These are phyloP conservation scores for Pipistrellus kuhlii DNA, from an alignment of 2,797 vertebrate species.

Conservation along the genomic window DNA sequence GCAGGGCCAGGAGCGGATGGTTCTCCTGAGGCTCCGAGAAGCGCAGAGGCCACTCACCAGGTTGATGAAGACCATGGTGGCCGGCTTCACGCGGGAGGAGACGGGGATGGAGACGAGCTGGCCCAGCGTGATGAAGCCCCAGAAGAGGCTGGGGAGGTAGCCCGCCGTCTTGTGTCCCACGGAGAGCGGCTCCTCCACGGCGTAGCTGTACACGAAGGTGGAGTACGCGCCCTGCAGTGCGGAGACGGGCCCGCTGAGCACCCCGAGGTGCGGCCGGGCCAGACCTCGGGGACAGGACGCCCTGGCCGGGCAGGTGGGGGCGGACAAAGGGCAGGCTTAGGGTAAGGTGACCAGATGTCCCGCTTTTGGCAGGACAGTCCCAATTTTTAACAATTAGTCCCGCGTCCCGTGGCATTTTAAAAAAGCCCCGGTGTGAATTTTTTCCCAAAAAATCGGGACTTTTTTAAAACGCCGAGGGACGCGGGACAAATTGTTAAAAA, in stretches of 20 bases:
- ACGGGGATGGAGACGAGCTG: conserved; percentile 93
- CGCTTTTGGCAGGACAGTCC: too few species aligned
- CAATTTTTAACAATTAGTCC: too few species aligned
- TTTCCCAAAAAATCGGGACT: too few species aligned
- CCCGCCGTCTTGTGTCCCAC: conserved; percentile 93
- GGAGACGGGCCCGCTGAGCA: not conserved
- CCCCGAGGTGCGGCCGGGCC: not conserved
- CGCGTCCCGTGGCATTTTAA: too few species aligned
- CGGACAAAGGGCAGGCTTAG: too few species aligned
- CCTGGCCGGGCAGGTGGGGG: too few species aligned
- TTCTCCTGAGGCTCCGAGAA: not conserved
- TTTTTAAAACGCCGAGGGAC: too few species aligned
- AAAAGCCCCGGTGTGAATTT: too few species aligned
- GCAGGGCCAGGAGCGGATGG: not conserved
- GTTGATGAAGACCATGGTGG: conserved; percentile 91
- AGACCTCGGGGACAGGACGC: too few species aligned
- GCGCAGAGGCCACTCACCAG: conserved; percentile 88
- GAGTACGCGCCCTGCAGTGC: conserved; percentile 94
- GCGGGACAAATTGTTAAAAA: too few species aligned
- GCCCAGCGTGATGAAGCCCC: conserved; percentile 94
- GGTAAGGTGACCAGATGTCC: too few species aligned
- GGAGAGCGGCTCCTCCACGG: conserved; percentile 92
- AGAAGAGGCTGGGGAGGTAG: conserved; percentile 94
- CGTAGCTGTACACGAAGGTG: conserved; percentile 95
- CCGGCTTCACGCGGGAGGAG: conserved; percentile 90